Evolutionary conservation across 2,797 vertebrate genomes (phyloP).

Genomic region (Siniperca undulata): DNA sequence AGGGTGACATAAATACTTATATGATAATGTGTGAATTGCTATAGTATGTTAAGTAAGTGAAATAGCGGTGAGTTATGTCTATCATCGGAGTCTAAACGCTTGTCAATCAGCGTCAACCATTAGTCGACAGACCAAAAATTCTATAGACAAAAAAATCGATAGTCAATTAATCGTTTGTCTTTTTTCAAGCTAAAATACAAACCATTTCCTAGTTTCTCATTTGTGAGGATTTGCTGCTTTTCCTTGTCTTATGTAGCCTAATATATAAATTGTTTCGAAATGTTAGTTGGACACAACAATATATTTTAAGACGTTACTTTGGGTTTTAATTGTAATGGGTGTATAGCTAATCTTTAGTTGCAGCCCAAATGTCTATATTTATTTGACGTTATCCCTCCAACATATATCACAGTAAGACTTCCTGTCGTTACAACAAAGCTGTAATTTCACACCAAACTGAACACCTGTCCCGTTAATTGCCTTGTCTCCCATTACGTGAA

Average conservation of each 20-base stretch:
- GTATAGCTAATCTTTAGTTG: not conserved
- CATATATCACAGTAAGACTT: not conserved
- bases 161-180: not conserved
- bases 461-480: slow-evolving; percentile 36
- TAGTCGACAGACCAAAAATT: not conserved
- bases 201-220: not conserved
- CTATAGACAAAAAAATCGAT: not conserved
- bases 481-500: not conserved
- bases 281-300: not conserved
- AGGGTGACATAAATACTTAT: not conserved
- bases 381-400: not conserved
- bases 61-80: not conserved
- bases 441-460: not conserved
- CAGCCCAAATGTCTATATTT: no score
- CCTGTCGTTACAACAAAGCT: not conserved
- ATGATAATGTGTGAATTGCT: not conserved
- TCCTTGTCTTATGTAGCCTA: not conserved
- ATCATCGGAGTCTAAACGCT: not conserved
- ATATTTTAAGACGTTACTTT: not conserved
- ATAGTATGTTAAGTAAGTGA: not conserved
- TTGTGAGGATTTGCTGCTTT: not conserved
- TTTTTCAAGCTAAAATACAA: not conserved
- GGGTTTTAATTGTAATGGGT: not conserved
- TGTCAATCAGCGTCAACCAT: not conserved
- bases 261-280: not conserved